Evolutionary conservation across 23 tunicate genomes (phyloP).

Genomic region (Aplidium turbinatum): DNA sequence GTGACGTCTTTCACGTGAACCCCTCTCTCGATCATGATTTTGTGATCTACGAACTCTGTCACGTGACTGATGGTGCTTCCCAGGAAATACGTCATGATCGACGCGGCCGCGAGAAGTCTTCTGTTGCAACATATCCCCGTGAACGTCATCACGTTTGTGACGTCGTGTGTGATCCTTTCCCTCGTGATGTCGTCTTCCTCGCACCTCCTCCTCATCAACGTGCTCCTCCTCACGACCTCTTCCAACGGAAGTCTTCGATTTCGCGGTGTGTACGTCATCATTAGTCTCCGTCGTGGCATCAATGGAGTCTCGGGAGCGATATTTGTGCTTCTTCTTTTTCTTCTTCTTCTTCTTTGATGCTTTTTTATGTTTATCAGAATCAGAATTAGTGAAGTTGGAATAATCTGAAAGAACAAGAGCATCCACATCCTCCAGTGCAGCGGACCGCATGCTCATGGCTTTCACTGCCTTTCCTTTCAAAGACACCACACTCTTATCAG

Average conservation of each 20-base stretch:
- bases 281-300: not conserved
- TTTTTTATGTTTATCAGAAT: conserved; percentile 15
- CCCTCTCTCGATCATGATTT: not conserved
- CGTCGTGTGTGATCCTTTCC: not conserved
- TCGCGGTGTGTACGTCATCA: not conserved
- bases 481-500: not conserved
- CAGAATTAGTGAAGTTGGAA: conserved; percentile 36
- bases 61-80: not conserved
- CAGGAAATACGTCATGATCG: not conserved
- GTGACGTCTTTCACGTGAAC: conserved; percentile 24
- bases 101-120: too few relatives aligned
- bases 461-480: conserved; percentile 31
- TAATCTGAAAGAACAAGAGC: conserved; percentile 35
- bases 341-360: conserved; percentile 38
- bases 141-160: too few relatives aligned
- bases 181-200: not conserved
- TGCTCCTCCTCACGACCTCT: too few relatives aligned
- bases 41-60: not conserved
- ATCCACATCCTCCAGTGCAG: conserved; percentile 29
- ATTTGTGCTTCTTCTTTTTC: conserved; percentile 52
- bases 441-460: conserved; percentile 23
- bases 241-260: too few relatives aligned
- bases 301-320: not conserved
- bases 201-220: not conserved
- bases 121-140: too few relatives aligned